phyloP scores from a whole-genome alignment of 2,113 vertebrate species.

The Setophaga petechia region DNA sequence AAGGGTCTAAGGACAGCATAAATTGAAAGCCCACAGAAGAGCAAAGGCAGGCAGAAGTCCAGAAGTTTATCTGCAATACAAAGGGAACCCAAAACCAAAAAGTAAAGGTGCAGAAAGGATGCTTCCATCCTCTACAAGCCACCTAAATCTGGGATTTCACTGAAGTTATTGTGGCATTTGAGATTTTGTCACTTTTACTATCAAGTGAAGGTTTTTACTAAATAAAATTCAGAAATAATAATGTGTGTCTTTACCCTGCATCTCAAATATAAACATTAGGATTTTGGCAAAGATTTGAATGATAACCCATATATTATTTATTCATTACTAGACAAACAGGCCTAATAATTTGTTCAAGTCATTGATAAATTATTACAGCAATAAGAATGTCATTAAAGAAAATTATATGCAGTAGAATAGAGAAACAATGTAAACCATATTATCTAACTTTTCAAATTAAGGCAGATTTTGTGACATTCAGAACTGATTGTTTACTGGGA shows the following conservation, averaged over 20 bases:
- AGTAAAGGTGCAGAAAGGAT: not conserved
- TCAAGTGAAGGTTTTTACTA: not conserved
- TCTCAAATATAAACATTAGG: not conserved
- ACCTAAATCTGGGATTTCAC: not conserved
- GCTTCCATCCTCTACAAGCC: fast-evolving
- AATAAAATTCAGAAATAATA: not conserved
- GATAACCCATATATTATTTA: not conserved
- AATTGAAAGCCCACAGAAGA: not conserved
- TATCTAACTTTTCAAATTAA: not conserved
- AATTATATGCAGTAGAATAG: not conserved
- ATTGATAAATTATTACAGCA: not conserved
- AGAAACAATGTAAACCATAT: not conserved
- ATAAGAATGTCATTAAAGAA: not conserved
- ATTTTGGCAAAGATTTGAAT: not conserved
- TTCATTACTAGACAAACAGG: not conserved
- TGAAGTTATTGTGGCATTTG: not conserved
- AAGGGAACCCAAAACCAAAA: not conserved
- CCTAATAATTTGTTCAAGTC: not conserved
- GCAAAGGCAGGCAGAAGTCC: not conserved
- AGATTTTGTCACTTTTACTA: not conserved
- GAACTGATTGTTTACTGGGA: not conserved
- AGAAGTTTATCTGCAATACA: not conserved
- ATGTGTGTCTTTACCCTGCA: not conserved
- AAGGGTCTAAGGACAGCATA: not conserved
- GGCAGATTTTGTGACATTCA: not conserved